These are phyloP conservation scores for Corydoras sp. DNA, from an alignment of 2,113 vertebrate genomes.

Conservation along the genomic window DNA sequence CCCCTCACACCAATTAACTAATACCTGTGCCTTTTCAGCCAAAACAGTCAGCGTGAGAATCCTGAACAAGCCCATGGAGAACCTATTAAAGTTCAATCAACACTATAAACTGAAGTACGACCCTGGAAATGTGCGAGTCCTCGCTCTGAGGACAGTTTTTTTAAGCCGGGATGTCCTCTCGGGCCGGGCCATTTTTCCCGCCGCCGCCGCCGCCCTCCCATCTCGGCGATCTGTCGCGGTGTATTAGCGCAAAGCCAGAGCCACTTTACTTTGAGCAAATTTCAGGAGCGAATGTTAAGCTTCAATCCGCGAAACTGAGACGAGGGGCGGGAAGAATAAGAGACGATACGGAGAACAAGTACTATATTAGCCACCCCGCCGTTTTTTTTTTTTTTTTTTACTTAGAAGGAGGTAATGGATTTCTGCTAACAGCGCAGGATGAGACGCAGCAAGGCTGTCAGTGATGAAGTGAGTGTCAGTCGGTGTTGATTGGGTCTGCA, in stretches of 20 bases:
- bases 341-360: constrained; percentile 23
- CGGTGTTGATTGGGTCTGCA: constrained; percentile 43
- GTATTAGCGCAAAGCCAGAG: not conserved
- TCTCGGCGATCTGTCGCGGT: not conserved
- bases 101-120: too few relatives aligned
- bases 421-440: constrained; percentile 43
- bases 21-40: too few relatives aligned
- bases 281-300: constrained; percentile 28
- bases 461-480: constrained; percentile 39
- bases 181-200: not conserved
- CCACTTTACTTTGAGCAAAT: not conserved
- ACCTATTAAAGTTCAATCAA: too few relatives aligned
- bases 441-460: constrained; percentile 31
- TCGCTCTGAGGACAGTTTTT: too few relatives aligned
- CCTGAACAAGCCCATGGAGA: too few relatives aligned
- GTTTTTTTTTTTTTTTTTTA: constrained; percentile 17
- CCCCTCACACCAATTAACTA: too few relatives aligned
- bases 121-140: too few relatives aligned
- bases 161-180: too few relatives aligned
- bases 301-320: constrained; percentile 29
- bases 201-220: not conserved
- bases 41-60: too few relatives aligned
- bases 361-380: constrained; percentile 30
- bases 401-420: constrained; percentile 37
- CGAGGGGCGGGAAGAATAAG: not conserved